Evolutionary conservation across 2,888 invertebrate species (phyloP), one percentile per base, ranked within the genome.

Genomic region (Antheraea yamamai): DNA sequence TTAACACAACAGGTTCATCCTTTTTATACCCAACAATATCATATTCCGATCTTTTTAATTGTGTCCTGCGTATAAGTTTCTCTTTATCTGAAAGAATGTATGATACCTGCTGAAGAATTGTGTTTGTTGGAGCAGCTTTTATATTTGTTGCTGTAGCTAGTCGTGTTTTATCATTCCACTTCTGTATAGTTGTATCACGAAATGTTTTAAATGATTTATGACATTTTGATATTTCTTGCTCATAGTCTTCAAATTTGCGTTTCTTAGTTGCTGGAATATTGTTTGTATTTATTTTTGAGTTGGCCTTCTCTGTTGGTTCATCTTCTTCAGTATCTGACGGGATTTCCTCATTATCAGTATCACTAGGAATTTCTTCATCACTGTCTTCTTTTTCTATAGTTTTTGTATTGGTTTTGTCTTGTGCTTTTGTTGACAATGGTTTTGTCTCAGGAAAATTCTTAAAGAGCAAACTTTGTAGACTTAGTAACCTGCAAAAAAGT

Each of bases 161-260:
- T 80, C 97, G 96, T 0, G 98, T 99, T 90, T 98, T 98, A 78
- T 99, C 98, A 91, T 98, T 97, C 99, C 99, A 99, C 89, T 98
- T 98, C 82, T 98, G 97, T 77, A 99, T 97, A 14, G 97, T 97
- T 0, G 96, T 91, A 86, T 99, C 97, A 87, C 98, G 96, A 84
- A 97, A 98, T 12, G 95, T 85, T 79, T 92, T 95, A 79, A 97
- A 97, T 4, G 91, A 89, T 80, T 96, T 92, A 84, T 97, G 96
- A 68, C 95, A 92, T 14, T 91, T 90, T 14, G 93, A 85, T 55
- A 98, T 89, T 78, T 96, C 91, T 72, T 89, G 87, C 81, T 96
- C 96, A 85, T 95, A 97, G 26, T 97, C 96, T 70, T 89, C 88
- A 8, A 96, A 82, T 88, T 96, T 96, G 64, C 95, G 91, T 89